Base-by-base conservation (phyloP, 2,797 vertebrate genomes). In the Girardinus metallicus region DNA sequence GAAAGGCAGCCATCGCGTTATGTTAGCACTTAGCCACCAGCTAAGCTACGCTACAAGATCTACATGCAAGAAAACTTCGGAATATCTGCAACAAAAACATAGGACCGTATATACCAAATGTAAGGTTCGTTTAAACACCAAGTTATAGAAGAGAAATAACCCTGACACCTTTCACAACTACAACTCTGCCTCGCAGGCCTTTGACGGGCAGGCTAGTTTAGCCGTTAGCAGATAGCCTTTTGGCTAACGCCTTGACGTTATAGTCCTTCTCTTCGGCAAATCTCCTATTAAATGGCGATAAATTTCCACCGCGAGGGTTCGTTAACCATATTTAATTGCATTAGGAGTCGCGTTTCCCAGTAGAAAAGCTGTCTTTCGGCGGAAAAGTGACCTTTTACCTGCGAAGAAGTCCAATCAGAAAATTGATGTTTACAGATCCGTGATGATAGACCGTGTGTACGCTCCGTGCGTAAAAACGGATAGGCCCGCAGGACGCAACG, bases 341-440 rank as follows among this genome's bases (percentile, higher is more conserved):
- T 0, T 21, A 0, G 10, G 31, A 10, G 66, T 7, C 2, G 23
- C 7, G 23, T 31, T 5, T 1, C 36, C 0, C 1, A 47, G n/a
- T 18, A 12, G 2, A 76, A 74, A 79, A 43, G 34, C 49, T 53
- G 75, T 80, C 46, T 73, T 62, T 51, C 46, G 55, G 41, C 3
- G 47, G 2, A 7, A 85, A 91, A 83, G 43, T 62, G 78, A 74
- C 77, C 80, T 64, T 89, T 94, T 95, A 95, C 95, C 95, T 95
- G 94, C 83, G 68, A 74, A 91, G 88, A 93, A 94, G 91, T 93
- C 92, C 93, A 87, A 88, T 84, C 85, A 90, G 87, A 91, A 83
- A 86, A 92, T 85, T 64, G 93, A 77, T 95, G 95, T 95, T 95
- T 94, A 95, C 94, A 95, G 94, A 93, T 93, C 92, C 84, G 93